These are phyloP conservation scores for Anoplophora glabripennis DNA, from an alignment of 1,140 invertebrate species.

Conservation along the genomic window DNA sequence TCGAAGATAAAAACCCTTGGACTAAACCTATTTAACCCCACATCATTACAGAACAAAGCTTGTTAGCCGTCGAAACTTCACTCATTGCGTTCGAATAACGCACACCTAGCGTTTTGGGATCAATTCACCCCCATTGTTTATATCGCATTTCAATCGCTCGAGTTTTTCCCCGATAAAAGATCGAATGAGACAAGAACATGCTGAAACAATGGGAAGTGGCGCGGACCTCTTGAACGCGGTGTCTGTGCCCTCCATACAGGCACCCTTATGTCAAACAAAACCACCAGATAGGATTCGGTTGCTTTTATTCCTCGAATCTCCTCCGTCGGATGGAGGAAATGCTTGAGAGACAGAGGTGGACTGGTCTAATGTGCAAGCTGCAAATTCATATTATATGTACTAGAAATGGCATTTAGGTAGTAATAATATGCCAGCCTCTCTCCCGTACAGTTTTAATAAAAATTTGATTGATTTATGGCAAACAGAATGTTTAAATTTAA, in stretches of 20 bases:
- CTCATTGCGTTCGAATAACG: slow-evolving; percentile 2
- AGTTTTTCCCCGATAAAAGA: slow-evolving; percentile 35
- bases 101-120: slow-evolving; percentile 18
- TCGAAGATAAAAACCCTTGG: too few species aligned
- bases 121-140: slow-evolving; percentile 30
- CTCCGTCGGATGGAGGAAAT: neutral
- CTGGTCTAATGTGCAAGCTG: too few species aligned
- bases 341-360: too few species aligned
- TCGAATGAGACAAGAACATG: slow-evolving; percentile 39
- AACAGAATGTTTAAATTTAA: too few species aligned
- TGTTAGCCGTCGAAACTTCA: too few species aligned
- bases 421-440: too few species aligned
- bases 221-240: slow-evolving; percentile 30
- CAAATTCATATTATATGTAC: too few species aligned
- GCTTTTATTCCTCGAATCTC: slow-evolving; percentile 21
- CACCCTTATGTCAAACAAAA: slow-evolving; percentile 26
- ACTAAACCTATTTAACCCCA: too few species aligned
- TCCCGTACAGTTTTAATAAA: too few species aligned
- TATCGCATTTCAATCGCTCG: slow-evolving; percentile 37
- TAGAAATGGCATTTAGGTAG: too few species aligned
- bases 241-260: slow-evolving; percentile 26
- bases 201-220: slow-evolving; percentile 38
- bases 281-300: slow-evolving; percentile 26
- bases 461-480: too few species aligned
- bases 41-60: too few species aligned